phyloP scores from a whole-genome alignment of 2,888 invertebrate species.

The Caenorhabditis imperialis region DNA sequence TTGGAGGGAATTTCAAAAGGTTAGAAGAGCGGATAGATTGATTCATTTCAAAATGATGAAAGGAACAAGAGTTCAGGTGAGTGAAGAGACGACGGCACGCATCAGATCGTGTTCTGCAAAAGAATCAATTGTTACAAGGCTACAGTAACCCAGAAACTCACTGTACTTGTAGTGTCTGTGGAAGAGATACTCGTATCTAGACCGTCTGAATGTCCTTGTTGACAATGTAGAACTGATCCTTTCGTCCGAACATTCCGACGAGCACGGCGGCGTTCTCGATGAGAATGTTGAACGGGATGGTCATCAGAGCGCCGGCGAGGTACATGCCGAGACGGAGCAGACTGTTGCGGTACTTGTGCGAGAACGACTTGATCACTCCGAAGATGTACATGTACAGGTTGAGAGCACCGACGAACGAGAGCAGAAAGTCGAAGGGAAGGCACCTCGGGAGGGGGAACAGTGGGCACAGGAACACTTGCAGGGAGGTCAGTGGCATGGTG shows the following conservation, averaged over 20 bases:
- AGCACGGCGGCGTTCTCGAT: conserved; percentile 96
- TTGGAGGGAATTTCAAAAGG: too few species aligned
- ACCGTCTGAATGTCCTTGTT: conserved; percentile 83
- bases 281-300: conserved; percentile 92
- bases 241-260: conserved; percentile 93
- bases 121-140: background rate
- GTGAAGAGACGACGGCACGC: conserved; percentile 20
- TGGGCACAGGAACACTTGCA: conserved; percentile 85
- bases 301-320: conserved; percentile 86
- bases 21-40: too few species aligned
- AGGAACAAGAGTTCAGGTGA: conserved; percentile 4
- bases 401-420: conserved; percentile 92
- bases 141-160: conserved; percentile 5
- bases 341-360: conserved; percentile 79
- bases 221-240: conserved; percentile 96
- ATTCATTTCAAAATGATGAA: conserved; percentile 40
- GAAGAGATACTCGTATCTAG: too few species aligned
- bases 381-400: conserved; percentile 98
- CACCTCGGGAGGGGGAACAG: conserved; percentile 86
- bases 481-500: conserved; percentile 91
- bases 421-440: conserved; percentile 87
- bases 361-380: conserved; percentile 96
- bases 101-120: conserved; percentile 46
- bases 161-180: conserved; percentile 44
- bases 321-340: conserved; percentile 73